Conservation (phyloP, 2,888 invertebrate species). For the Anarsia innoxiella region DNA sequence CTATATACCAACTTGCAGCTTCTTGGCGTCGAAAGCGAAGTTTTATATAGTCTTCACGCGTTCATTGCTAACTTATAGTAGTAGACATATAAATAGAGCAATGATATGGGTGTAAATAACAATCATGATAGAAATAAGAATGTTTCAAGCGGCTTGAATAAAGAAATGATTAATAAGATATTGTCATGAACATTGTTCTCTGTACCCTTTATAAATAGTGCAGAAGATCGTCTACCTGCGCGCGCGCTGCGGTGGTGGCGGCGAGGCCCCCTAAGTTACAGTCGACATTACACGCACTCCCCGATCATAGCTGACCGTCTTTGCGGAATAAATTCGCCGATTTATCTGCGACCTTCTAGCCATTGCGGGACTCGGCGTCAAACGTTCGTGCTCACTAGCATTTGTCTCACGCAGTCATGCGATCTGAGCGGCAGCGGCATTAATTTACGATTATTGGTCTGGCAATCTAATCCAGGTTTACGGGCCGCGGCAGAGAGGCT, state of each 20-base stretch:
- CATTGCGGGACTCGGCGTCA: not conserved
- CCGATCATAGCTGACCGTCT: conserved; percentile 10
- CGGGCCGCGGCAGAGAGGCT: not conserved
- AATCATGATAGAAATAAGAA: conserved; percentile 25
- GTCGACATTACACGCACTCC: conserved; percentile 30
- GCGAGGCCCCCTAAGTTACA: conserved; percentile 58
- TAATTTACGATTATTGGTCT: conserved; percentile 5
- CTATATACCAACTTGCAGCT: too few relatives aligned
- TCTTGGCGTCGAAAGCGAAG: too few relatives aligned
- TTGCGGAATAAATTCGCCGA: not conserved
- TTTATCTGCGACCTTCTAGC: not conserved
- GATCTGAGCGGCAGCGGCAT: conserved; percentile 3
- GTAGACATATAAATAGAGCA: too few relatives aligned
- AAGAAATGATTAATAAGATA: conserved; percentile 61
- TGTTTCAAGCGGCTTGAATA: conserved; percentile 38
- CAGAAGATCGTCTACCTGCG: conserved; percentile 39
- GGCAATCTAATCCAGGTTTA: conserved; percentile 3
- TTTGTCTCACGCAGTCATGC: conserved; percentile 7
- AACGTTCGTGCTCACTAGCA: conserved; percentile 6
- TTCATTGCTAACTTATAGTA: too few relatives aligned
- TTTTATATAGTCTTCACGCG: too few relatives aligned
- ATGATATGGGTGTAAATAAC: too few relatives aligned
- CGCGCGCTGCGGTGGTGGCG: too few relatives aligned
- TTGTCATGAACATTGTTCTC: conserved; percentile 48
- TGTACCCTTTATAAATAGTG: conserved; percentile 52